Evolutionary conservation across 1,140 invertebrate species (phyloP).

Genomic region (Leptopilina clavipes): DNA sequence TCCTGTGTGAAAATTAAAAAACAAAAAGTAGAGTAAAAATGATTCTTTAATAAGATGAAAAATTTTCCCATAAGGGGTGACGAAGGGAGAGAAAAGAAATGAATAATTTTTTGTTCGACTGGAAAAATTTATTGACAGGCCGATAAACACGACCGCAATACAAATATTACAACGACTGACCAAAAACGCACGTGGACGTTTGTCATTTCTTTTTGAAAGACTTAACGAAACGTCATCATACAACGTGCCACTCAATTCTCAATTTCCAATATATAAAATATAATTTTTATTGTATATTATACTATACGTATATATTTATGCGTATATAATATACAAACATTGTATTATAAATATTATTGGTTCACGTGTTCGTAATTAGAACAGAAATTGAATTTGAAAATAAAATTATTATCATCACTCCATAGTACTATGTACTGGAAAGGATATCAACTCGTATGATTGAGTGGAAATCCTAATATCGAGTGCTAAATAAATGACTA

Average conservation of each 20-base stretch:
- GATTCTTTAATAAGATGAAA: too few species aligned
- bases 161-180: slow-evolving; percentile 48
- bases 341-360: too few species aligned
- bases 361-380: too few species aligned
- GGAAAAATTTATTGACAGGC: slow-evolving; percentile 67
- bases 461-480: slow-evolving; percentile 53
- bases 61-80: neutral
- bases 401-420: slow-evolving; percentile 70
- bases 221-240: neutral
- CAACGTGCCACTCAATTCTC: slow-evolving; percentile 41
- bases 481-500: slow-evolving; percentile 66
- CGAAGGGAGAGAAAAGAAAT: neutral
- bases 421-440: slow-evolving; percentile 66
- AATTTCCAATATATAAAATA: slow-evolving; percentile 16
- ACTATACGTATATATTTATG: too few species aligned
- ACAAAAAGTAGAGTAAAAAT: too few species aligned
- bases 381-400: slow-evolving; percentile 24
- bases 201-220: slow-evolving; percentile 49
- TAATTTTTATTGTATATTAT: too few species aligned
- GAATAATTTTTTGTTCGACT: slow-evolving; percentile 57
- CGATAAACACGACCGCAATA: slow-evolving; percentile 62
- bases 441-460: slow-evolving; percentile 54
- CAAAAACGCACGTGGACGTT: slow-evolving; percentile 43
- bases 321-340: too few species aligned
- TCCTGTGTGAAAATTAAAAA: too few species aligned